Evolutionary conservation across 2,888 invertebrate species (phyloP).

Genomic region (Cantharis flavilabris): DNA sequence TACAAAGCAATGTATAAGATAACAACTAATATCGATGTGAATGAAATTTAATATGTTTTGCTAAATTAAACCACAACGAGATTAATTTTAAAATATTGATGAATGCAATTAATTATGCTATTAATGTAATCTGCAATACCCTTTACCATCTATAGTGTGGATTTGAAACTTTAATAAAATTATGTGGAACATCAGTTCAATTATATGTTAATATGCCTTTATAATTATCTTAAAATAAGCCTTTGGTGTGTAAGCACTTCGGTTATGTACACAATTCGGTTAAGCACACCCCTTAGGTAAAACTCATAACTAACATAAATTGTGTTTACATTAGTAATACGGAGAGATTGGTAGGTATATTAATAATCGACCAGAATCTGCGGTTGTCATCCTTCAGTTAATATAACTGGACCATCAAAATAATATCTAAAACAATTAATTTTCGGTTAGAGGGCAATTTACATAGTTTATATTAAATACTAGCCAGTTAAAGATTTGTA

Average conservation of each 20-base stretch:
- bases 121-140: too few relatives aligned
- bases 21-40: too few relatives aligned
- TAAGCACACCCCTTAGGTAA: conserved; percentile 29
- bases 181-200: conserved; percentile 5
- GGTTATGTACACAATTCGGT: conserved; percentile 20
- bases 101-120: background rate
- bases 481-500: background rate
- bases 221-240: conserved; percentile 30
- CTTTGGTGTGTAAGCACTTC: conserved; percentile 23
- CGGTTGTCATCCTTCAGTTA: conserved; percentile 26
- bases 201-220: conserved; percentile 13
- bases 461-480: background rate
- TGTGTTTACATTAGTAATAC: conserved; percentile 36
- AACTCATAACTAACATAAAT: conserved; percentile 35
- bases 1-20: too few relatives aligned
- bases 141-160: background rate
- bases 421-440: background rate
- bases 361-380: conserved; percentile 34
- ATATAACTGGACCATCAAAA: background rate
- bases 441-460: background rate
- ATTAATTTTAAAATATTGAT: background rate
- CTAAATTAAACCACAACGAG: background rate
- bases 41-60: too few relatives aligned
- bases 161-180: background rate
- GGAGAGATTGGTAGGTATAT: conserved; percentile 35